These are phyloP conservation scores for Argopecten irradians DNA, from an alignment of 1,140 invertebrate species.

Conservation along the genomic window DNA sequence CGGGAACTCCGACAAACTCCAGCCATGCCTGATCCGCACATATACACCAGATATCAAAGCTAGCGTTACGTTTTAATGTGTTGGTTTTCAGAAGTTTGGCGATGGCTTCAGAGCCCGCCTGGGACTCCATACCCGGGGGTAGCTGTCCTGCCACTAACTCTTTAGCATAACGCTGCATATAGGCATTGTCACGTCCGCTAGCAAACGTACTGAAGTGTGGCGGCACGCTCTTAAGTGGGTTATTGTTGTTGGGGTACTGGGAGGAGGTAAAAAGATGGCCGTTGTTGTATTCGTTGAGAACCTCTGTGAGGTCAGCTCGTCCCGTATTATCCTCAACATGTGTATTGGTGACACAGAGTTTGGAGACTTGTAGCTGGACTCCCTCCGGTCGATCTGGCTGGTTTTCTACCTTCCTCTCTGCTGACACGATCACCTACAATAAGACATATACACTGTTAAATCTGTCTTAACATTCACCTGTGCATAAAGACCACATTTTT, in stretches of 20 bases:
- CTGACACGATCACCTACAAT: slow-evolving; percentile 76
- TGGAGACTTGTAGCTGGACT: slow-evolving; percentile 88
- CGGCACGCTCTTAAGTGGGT: slow-evolving; percentile 84
- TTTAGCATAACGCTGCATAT: slow-evolving; percentile 54
- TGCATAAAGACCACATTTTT: background rate
- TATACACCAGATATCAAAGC: slow-evolving; percentile 91
- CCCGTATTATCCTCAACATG: slow-evolving; percentile 83
- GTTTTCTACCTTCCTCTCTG: slow-evolving; percentile 82
- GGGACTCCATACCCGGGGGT: slow-evolving; percentile 39
- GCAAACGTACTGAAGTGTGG: slow-evolving; percentile 77
- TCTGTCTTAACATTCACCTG: background rate
- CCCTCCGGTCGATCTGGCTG: slow-evolving; percentile 87
- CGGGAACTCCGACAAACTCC: slow-evolving; percentile 90
- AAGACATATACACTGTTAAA: slow-evolving; percentile 30
- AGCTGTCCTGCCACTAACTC: slow-evolving; percentile 40
- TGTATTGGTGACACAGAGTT: slow-evolving; percentile 88
- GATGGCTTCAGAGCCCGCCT: slow-evolving; percentile 45
- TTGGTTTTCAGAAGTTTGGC: slow-evolving; percentile 87
- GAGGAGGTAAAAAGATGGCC: slow-evolving; percentile 84
- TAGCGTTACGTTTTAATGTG: slow-evolving; percentile 72
- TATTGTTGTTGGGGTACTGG: slow-evolving; percentile 84
- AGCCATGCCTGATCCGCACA: slow-evolving; percentile 93
- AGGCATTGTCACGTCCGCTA: slow-evolving; percentile 56
- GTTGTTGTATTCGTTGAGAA: slow-evolving; percentile 84
- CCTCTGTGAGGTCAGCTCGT: slow-evolving; percentile 84